Evolutionary conservation across 2,888 invertebrate species (phyloP), one percentile per base, ranked within the genome.

Genomic region (Pimpla rufipes): DNA sequence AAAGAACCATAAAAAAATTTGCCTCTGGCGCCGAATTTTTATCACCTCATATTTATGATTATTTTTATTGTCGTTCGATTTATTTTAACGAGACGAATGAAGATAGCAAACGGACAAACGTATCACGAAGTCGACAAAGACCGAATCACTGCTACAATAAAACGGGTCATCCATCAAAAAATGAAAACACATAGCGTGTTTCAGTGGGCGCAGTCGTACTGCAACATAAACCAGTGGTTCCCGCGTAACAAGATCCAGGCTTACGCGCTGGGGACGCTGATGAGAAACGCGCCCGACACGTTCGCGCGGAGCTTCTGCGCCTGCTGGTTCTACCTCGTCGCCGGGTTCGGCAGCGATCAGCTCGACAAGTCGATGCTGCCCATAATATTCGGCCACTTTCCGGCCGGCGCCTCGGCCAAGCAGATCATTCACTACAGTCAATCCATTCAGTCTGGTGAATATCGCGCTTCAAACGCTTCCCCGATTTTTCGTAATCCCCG

Each of bases 251-350:
- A 87, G 75, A 87, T 92, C 35, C 92, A 93, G 86, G 89, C 91
- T 7, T 88, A 85, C 67, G 89, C 92, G 16, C 81, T 93, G 23
- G 87, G 89, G 3, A 91, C 90, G 10, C 77, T 93, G 13, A 84
- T 92, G 74, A 87, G 90, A 62, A 92, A 92, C 77, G 91, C 90
- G 16, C 92, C 92, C 13, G 89, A 85, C 4, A 85, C 88, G 3
- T 70, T 93, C 13, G 90, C 91, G 2, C 90, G 88, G 62, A 94
- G 85, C 5, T 89, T 94, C 23, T 94, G 94, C 88, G 91, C 91
- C 42, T 93, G 93, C 75, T 91, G 94, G 88, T 90, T 95, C 35
- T 94, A 94, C 79, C 86, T 94, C 1, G 88, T 95, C 0, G 93
- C 93, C 57, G 95, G 95, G 29, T 94, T 93, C 79, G 94, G 94